Conservation (phyloP, 1,140 invertebrate genomes). For the Bombus waltoni region DNA sequence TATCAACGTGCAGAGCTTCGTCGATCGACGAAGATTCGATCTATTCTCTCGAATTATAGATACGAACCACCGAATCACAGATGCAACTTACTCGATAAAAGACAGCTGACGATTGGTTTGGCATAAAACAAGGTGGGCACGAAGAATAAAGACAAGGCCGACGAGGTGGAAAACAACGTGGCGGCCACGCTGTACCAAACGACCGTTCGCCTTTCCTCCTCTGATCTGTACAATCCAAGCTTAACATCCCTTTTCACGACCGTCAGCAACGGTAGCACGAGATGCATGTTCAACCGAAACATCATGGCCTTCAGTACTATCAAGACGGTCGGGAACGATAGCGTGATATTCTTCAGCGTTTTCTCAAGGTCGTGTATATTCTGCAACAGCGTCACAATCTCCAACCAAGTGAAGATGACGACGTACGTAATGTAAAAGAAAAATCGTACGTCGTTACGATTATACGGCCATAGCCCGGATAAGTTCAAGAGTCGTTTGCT, state of each 20-base stretch:
- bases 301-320: slow-evolving; percentile 59
- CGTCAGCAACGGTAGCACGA: slow-evolving; percentile 43
- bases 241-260: slow-evolving; percentile 39
- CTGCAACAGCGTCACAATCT: slow-evolving; percentile 45
- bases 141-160: slow-evolving; percentile 50
- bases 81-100: slow-evolving; percentile 45
- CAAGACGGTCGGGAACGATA: slow-evolving; percentile 50
- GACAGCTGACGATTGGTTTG: slow-evolving; percentile 47
- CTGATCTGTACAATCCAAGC: slow-evolving; percentile 38
- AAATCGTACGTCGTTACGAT: slow-evolving; percentile 45
- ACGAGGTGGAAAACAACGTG: slow-evolving; percentile 54
- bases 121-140: slow-evolving; percentile 54
- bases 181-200: slow-evolving; percentile 54
- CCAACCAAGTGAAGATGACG: slow-evolving; percentile 40
- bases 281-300: slow-evolving; percentile 57
- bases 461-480: slow-evolving; percentile 52
- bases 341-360: slow-evolving; percentile 49
- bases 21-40: background rate
- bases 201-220: slow-evolving; percentile 28
- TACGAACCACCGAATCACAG: background rate
- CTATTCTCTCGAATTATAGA: background rate
- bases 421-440: slow-evolving; percentile 54
- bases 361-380: slow-evolving; percentile 52
- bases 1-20: background rate
- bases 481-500: slow-evolving; percentile 48